These are phyloP conservation scores for Diachasmimorpha longicaudata DNA, from an alignment of 1,140 invertebrate species.

Conservation along the genomic window DNA sequence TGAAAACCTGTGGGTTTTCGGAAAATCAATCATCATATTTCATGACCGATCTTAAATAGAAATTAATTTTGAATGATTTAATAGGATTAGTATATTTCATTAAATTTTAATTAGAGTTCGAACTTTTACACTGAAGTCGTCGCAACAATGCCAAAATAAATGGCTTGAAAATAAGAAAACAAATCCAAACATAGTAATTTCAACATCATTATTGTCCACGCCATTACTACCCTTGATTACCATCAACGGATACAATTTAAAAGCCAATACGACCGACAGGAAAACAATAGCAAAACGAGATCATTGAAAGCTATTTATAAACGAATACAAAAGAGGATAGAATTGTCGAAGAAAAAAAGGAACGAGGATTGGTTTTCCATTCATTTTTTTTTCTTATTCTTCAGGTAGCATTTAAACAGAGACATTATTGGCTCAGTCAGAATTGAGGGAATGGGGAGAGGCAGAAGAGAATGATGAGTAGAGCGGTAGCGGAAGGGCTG, in stretches of 20 bases:
- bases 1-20: no score
- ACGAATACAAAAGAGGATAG: background rate
- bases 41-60: no score
- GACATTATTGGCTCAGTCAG: slow-evolving; percentile 26
- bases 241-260: background rate
- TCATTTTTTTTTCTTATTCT: slow-evolving; percentile 15
- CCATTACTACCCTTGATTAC: background rate
- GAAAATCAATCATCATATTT: no score
- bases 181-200: background rate
- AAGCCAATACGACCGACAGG: background rate
- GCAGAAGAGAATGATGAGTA: background rate
- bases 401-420: slow-evolving; percentile 26
- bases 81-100: no score
- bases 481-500: background rate
- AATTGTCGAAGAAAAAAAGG: slow-evolving; percentile 11
- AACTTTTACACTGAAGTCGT: no score
- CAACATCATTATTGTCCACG: background rate
- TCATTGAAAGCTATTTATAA: slow-evolving; percentile 5
- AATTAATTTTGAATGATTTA: no score
- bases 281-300: background rate
- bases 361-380: background rate
- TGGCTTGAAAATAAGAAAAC: no score
- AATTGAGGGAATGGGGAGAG: background rate
- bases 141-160: no score
- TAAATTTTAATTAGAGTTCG: no score